A percentile compares a stretch with the other conserved stretches of the same genome.
phyloP scores from a whole-genome alignment of 2,888 invertebrate species.

The Stictocephala bisonia region DNA sequence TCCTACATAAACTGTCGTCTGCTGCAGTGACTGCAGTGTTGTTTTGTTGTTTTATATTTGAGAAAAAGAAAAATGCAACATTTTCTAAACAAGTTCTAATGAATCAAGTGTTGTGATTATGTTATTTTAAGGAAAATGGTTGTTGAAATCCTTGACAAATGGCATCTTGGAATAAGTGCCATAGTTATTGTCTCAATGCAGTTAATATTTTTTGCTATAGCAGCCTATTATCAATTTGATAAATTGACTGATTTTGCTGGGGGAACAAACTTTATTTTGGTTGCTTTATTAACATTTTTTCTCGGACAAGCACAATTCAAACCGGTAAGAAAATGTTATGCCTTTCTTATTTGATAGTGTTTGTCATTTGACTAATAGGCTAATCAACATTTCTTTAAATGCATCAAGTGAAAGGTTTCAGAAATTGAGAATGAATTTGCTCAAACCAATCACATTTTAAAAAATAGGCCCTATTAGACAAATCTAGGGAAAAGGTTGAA shows the following conservation, averaged over 20 bases:
- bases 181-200: conserved; percentile 88
- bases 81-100: too few species aligned
- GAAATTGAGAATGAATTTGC: too few species aligned
- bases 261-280: conserved; percentile 91
- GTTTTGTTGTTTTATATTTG: too few species aligned
- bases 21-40: too few species aligned
- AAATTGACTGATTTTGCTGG: conserved; percentile 95
- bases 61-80: too few species aligned
- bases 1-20: too few species aligned
- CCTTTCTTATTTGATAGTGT: conserved; percentile 8
- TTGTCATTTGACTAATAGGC: too few species aligned
- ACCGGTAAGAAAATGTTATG: conserved; percentile 53
- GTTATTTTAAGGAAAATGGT: conserved; percentile 69
- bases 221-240: conserved; percentile 87
- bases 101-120: too few species aligned
- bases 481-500: too few species aligned
- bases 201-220: conserved; percentile 87
- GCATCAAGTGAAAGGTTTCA: too few species aligned
- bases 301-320: conserved; percentile 73
- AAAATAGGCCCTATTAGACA: neutral
- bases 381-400: too few species aligned
- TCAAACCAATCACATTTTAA: too few species aligned
- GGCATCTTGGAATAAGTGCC: conserved; percentile 88
- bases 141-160: conserved; percentile 79
- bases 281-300: conserved; percentile 88